These are phyloP conservation scores for Catalaphyllia jardinei DNA, from an alignment of 64 coral and sea anemone species.

Conservation along the genomic window DNA sequence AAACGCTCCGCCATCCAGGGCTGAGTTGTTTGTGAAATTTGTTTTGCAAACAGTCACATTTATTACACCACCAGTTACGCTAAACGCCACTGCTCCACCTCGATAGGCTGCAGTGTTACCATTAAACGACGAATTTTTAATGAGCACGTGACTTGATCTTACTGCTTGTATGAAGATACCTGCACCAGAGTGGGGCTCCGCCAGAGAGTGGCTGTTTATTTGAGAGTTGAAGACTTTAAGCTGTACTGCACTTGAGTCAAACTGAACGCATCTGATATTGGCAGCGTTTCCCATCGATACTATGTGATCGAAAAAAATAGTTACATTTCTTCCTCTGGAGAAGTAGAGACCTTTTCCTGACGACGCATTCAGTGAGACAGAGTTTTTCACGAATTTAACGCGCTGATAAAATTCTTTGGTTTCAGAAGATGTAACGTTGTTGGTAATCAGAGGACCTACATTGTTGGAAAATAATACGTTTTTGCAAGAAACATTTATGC, in stretches of 20 bases:
- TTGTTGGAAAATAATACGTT: conserved; percentile 1
- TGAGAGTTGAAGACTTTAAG: neutral
- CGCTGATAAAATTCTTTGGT: conserved; percentile 14
- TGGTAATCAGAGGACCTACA: conserved; percentile 1
- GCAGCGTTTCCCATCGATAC: neutral
- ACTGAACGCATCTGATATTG: conserved; percentile 3
- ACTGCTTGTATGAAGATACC: neutral
- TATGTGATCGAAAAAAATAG: neutral
- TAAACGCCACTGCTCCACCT: conserved; percentile 6
- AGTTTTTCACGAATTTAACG: neutral
- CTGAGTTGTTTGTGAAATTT: neutral
- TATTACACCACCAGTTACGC: neutral
- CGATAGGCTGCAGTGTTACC: neutral
- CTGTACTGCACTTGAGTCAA: neutral
- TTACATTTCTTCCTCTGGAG: neutral
- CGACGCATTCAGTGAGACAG: neutral
- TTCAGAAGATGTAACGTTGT: neutral
- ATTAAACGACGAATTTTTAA: neutral
- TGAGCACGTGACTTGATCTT: neutral
- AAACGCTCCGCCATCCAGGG: neutral
- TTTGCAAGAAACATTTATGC: neutral
- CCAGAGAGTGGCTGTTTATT: neutral
- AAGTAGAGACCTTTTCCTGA: neutral
- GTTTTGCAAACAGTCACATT: neutral
- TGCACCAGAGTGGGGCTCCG: neutral